Evolutionary conservation across 2,888 invertebrate genomes (phyloP), one percentile per base, ranked within the genome.

Genomic region (Clostera curtula): DNA sequence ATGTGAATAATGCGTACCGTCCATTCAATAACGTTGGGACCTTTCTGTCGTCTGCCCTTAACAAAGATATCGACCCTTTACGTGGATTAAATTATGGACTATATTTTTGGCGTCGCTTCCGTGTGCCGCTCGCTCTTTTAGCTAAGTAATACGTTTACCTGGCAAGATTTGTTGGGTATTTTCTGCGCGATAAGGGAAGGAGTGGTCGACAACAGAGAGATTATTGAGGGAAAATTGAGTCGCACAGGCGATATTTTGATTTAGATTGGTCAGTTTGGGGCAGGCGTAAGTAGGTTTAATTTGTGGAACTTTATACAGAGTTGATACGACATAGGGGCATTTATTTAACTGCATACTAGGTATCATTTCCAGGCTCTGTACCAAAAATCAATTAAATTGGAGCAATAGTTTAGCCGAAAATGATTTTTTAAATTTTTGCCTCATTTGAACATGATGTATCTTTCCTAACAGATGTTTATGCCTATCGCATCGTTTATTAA

Each of bases 31-130:
- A 64, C 62, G 67, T 60, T 53, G 49, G 53, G 52, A 54, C 60
- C 56, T 63, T 65, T 72, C 67, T 65, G 60, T 65, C 56, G 56
- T 51, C 52, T 50, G 49, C 52, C 59, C 54, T 61, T 61, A 67
- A 70, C 72, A 69, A 69, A 71, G 67, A 69, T 71, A 68, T 68
- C 53, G 49, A 68, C 67, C 74, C 69, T 66, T 75, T 68, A 57
- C 58, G 54, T 40, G 61, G 68, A 76, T 75, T 74, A 72, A 74
- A 72, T 74, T 72, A 74, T 70, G 58, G 59, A 62, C 66, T 64
- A 61, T 70, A 68, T 73, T 69, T 66, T 49, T 56, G 44, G 50
- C 58, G 55, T 49, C 52, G 48, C 65, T 58, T 62, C 63, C 63
- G 50, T 59, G 54, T 49, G 56, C 43, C 51, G 51, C 49, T 40